phyloP scores from a whole-genome alignment of 2,797 vertebrate genomes.

The Spinibarbus caldwelli region DNA sequence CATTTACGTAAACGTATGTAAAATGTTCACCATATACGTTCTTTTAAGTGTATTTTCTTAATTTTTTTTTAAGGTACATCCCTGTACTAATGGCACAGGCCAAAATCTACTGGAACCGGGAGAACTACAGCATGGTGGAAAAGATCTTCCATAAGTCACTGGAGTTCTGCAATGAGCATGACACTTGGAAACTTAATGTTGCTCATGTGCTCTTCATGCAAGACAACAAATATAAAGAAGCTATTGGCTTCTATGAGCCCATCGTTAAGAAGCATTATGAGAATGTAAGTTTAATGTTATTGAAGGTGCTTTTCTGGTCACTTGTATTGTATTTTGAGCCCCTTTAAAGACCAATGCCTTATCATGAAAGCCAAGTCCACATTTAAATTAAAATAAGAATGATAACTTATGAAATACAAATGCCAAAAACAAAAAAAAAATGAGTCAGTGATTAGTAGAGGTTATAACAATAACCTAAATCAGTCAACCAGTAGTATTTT shows the following conservation, averaged over 20 bases:
- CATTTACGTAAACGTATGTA: neutral
- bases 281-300: slow-evolving; percentile 74
- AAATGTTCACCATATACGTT: neutral
- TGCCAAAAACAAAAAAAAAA: neutral
- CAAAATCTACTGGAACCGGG: slow-evolving; percentile 96
- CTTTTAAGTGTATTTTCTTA: neutral
- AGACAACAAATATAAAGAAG: slow-evolving; percentile 94
- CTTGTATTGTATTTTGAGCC: slow-evolving; percentile 52
- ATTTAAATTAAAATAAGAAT: neutral
- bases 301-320: neutral
- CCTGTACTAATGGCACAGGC: slow-evolving; percentile 96
- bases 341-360: neutral
- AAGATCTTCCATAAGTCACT: slow-evolving; percentile 94
- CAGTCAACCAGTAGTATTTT: neutral
- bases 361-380: neutral
- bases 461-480: neutral
- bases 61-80: slow-evolving; percentile 77
- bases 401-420: neutral
- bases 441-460: neutral
- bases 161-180: slow-evolving; percentile 91
- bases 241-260: slow-evolving; percentile 93
- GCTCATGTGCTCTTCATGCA: slow-evolving; percentile 98
- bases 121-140: slow-evolving; percentile 93
- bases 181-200: slow-evolving; percentile 95
- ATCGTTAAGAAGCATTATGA: slow-evolving; percentile 96